Conservation (phyloP, 2,797 vertebrate species). For the Mormyrus hasselquistii region DNA sequence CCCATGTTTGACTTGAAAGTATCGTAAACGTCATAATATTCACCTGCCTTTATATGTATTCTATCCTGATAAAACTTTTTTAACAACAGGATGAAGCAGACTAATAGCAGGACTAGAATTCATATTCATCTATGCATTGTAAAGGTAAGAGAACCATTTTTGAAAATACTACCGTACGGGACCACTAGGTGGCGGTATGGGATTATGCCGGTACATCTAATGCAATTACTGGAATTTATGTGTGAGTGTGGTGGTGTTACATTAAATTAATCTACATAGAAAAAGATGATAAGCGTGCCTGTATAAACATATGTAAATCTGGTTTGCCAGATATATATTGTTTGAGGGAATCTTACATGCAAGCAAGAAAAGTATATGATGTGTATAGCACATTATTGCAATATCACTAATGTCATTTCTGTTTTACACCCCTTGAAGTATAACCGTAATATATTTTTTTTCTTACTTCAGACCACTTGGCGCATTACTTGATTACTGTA, state of each 20-base stretch:
- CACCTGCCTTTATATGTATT: neutral
- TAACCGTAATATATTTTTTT: neutral
- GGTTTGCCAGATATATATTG: neutral
- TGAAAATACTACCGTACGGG: neutral
- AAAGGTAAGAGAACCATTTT: slow-evolving; percentile 44
- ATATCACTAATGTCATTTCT: neutral
- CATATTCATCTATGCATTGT: slow-evolving; percentile 17
- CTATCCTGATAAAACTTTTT: slow-evolving; percentile 20
- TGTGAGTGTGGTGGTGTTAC: neutral
- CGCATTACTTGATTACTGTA: neutral
- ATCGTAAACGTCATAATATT: neutral
- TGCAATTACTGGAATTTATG: neutral
- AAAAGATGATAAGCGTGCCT: neutral
- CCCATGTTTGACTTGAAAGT: neutral
- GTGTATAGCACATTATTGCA: neutral
- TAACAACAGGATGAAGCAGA: slow-evolving; percentile 58
- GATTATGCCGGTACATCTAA: slow-evolving; percentile 17
- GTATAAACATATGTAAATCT: neutral
- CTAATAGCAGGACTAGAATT: slow-evolving; percentile 39
- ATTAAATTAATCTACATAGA: neutral
- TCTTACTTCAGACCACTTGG: neutral
- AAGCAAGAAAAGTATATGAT: neutral
- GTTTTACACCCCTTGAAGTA: neutral
- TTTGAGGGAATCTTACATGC: neutral
- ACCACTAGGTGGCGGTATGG: slow-evolving; percentile 53